These are phyloP conservation scores for Corythucha ciliata DNA, from an alignment of 2,888 invertebrate species.

Conservation along the genomic window DNA sequence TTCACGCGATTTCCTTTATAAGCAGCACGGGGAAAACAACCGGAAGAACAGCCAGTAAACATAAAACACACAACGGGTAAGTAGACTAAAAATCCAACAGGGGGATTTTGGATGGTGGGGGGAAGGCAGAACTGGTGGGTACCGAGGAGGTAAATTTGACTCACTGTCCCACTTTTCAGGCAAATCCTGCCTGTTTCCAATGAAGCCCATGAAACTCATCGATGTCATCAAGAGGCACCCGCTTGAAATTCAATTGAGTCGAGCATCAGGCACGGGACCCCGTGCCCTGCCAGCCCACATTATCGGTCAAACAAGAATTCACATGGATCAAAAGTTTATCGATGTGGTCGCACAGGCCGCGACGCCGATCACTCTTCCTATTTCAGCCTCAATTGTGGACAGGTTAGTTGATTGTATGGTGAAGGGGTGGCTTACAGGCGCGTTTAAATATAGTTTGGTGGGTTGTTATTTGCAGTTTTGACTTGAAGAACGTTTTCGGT, in stretches of 20 bases:
- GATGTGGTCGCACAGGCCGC: conserved; percentile 23
- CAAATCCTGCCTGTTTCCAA: conserved; percentile 27
- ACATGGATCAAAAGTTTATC: conserved; percentile 22
- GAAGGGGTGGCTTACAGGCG: too few species aligned
- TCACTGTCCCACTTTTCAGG: conserved; percentile 20
- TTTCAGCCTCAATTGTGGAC: conserved; percentile 22
- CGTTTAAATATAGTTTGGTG: too few species aligned
- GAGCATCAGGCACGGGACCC: neutral
- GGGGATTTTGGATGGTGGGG: too few species aligned
- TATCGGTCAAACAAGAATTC: conserved; percentile 21
- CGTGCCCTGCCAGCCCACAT: conserved; percentile 13
- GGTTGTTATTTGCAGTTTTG: too few species aligned
- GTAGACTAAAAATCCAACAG: too few species aligned
- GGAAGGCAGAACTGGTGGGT: too few species aligned
- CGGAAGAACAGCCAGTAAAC: too few species aligned
- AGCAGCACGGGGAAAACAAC: too few species aligned
- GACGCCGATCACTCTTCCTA: conserved; percentile 21
- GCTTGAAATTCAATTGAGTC: conserved; percentile 19
- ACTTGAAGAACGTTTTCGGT: conserved; percentile 22
- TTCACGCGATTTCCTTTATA: too few species aligned
- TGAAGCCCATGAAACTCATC: conserved; percentile 23
- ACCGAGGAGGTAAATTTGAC: too few species aligned
- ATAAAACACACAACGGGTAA: too few species aligned
- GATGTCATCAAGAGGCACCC: conserved; percentile 17
- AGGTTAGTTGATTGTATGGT: too few species aligned